Base-by-base conservation (phyloP, 2,797 vertebrate genomes). In the Schizothorax lantsangensis region DNA sequence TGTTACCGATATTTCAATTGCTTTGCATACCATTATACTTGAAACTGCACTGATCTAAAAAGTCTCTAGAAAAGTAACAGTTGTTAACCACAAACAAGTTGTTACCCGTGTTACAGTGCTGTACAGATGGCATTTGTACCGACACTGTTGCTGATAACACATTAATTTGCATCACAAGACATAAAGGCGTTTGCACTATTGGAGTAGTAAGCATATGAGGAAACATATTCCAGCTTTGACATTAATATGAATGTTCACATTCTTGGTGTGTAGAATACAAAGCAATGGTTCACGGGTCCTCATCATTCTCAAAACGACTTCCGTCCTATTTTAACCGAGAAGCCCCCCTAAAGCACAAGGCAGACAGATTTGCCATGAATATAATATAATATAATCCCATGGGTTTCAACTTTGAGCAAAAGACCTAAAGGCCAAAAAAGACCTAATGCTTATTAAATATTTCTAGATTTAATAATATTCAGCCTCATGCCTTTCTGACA, bases 351-450 rank as follows among this genome's bases (percentile, higher is more conserved):
- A 89, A 79, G 54, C 38, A 62, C 54, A 73, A 64, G 7, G 19
- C 86, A 75, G 69, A 75, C 64, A 75, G 78, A 89, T 81, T 86
- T 75, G 7, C n/a, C 43, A 86, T 92, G 91, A 94, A 93, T 93
- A 91, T 78, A 49, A 86, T 62, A 89, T 71, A n/a, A 73, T 79
- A 88, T 78, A 40, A 71, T 73, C 62, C 59, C 89, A 59, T 72
- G 85, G 87, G 57, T 33, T 21, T 66, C 30, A 23, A 40, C 80
- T 62, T 71, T 86, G 86, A 75, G 68, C 19, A 84, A 52, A 84
- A 69, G 45, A 79, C 69, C 73, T 30, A 9, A n/a, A 72, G 77
- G 78, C 87, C 62, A 30, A 30, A 33, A 66, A 33, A 64, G 62
- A 66, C 73, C 54, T 81, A 88, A 77, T 88, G 85, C 88, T 90